Evolutionary conservation across 2,113 vertebrate genomes (phyloP).

Genomic region (Petrocephalus zakoni): DNA sequence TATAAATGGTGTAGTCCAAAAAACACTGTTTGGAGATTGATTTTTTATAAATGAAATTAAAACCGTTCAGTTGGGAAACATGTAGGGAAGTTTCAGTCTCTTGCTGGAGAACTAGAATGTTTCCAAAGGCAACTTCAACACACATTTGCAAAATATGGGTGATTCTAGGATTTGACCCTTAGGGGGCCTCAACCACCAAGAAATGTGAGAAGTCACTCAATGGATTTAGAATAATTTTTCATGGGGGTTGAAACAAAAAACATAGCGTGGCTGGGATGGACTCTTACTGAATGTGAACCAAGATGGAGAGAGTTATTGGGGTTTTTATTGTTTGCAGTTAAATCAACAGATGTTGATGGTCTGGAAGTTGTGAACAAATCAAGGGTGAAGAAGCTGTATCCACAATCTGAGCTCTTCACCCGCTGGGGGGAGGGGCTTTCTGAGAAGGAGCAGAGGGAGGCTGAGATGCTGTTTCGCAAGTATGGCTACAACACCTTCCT

Average conservation of each 20-base stretch:
- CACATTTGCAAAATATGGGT: background rate
- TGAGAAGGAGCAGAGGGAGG: constrained; percentile 54
- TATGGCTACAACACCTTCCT: constrained; percentile 63
- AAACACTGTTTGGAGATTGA: background rate
- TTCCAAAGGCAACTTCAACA: background rate
- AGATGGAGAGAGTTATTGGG: background rate
- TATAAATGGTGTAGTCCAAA: background rate
- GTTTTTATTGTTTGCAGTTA: background rate
- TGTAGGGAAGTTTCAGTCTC: background rate
- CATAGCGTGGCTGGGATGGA: background rate
- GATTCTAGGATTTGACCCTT: background rate
- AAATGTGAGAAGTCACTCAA: background rate
- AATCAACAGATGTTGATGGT: constrained; percentile 9
- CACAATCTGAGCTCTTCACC: constrained; percentile 48
- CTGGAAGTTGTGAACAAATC: constrained; percentile 25
- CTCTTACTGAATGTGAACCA: background rate
- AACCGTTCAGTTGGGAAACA: background rate
- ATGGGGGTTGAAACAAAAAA: background rate
- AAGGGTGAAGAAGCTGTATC: constrained; percentile 49
- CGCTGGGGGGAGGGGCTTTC: constrained; percentile 51
- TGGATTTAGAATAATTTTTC: background rate
- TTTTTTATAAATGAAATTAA: background rate
- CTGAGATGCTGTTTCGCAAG: constrained; percentile 41
- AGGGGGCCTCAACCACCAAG: background rate
- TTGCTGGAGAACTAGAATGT: background rate